These are phyloP conservation scores for Periphyllus acericola DNA, from an alignment of 2,888 invertebrate genomes.

Conservation along the genomic window DNA sequence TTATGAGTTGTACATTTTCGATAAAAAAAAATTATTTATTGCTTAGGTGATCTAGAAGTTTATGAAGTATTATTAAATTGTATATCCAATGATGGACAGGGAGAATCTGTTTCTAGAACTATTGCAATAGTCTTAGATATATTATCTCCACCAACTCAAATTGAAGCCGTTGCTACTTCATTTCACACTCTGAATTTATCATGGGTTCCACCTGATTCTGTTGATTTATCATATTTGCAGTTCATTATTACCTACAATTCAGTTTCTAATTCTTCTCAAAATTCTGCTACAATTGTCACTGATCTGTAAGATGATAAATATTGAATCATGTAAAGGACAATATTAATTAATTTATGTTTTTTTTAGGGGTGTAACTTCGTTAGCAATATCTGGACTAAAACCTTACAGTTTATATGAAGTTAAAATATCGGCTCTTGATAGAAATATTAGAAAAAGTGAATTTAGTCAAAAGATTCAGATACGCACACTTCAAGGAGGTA, in stretches of 20 bases:
- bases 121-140: conserved; percentile 65
- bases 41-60: conserved; percentile 42
- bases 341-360: background rate
- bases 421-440: conserved; percentile 74
- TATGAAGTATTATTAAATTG: conserved; percentile 66
- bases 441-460: conserved; percentile 69
- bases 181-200: conserved; percentile 70
- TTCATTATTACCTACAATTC: conserved; percentile 24
- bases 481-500: conserved; percentile 76
- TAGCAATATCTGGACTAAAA: conserved; percentile 72
- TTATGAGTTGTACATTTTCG: background rate
- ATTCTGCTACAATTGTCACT: conserved; percentile 37
- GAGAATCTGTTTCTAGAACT: conserved; percentile 65
- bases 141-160: conserved; percentile 67
- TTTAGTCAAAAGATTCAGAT: conserved; percentile 75
- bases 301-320: conserved; percentile 25
- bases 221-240: conserved; percentile 49
- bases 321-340: background rate
- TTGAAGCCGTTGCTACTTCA: conserved; percentile 70
- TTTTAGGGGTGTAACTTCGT: conserved; percentile 67
- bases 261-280: conserved; percentile 31
- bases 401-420: conserved; percentile 78
- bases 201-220: conserved; percentile 68
- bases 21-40: background rate
- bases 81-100: conserved; percentile 65